Percentiles rank a stretch among this genome's conserved stretches.
Conservation (phyloP, 1,140 invertebrate genomes). For the Agraylea sexmaculata region DNA sequence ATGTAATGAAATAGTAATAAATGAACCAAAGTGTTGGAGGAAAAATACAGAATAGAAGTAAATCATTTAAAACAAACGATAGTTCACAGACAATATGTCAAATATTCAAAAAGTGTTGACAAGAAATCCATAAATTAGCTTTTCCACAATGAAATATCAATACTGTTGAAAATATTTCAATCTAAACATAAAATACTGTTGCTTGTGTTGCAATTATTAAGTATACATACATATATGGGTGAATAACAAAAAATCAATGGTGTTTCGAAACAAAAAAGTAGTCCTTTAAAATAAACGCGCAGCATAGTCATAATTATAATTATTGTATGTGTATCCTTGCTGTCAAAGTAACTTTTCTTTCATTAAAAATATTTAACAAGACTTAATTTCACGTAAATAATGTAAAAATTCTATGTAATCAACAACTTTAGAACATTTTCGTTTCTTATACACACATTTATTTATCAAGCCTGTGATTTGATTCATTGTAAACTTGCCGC, state of each 20-base stretch:
- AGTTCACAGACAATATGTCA: neutral
- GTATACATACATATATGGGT: conserved; percentile 10
- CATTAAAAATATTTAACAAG: too few relatives aligned
- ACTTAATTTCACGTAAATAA: too few relatives aligned
- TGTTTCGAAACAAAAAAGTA: too few relatives aligned
- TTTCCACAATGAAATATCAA: neutral
- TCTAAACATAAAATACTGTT: conserved; percentile 10
- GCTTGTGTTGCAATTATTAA: too few relatives aligned
- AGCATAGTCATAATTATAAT: conserved; percentile 10
- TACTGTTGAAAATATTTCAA: conserved; percentile 5
- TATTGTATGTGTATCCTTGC: conserved; percentile 9
- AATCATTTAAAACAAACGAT: neutral
- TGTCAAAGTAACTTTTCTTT: conserved; percentile 10
- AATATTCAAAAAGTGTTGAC: neutral
- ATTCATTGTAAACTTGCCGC: too few relatives aligned
- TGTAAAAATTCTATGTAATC: too few relatives aligned
- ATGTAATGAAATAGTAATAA: conserved; percentile 1
- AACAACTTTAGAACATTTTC: too few relatives aligned
- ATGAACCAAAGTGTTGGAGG: conserved; percentile 6
- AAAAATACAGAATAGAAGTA: neutral
- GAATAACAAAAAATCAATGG: too few relatives aligned
- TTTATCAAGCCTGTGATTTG: too few relatives aligned
- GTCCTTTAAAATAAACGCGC: conserved; percentile 15
- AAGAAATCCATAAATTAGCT: neutral
- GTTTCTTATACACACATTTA: too few relatives aligned